phyloP scores from a whole-genome alignment of 2,797 vertebrate species.

The Scarus forsteni region DNA sequence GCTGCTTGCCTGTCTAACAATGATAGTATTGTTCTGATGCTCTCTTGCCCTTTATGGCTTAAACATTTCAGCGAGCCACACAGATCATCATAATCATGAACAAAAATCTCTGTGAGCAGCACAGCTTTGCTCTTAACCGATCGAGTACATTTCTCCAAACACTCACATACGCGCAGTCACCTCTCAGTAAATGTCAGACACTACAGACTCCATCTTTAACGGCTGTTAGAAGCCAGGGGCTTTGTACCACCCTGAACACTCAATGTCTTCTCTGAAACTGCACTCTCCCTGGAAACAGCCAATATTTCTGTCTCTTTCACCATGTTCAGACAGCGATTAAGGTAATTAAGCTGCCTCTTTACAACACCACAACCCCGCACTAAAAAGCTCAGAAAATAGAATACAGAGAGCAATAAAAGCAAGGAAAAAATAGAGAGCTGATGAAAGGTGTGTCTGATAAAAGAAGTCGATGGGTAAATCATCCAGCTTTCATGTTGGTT shows the following conservation, averaged over 20 bases:
- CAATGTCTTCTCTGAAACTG: slow-evolving; percentile 37
- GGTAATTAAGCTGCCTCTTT: slow-evolving; percentile 52
- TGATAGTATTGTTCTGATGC: neutral
- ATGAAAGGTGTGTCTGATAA: slow-evolving; percentile 29
- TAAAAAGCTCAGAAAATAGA: slow-evolving; percentile 15
- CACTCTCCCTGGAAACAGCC: slow-evolving; percentile 32
- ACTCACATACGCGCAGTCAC: neutral
- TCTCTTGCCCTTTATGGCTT: neutral
- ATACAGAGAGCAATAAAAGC: neutral
- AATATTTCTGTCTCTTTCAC: slow-evolving; percentile 30
- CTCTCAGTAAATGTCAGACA: slow-evolving; percentile 57
- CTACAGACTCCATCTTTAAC: slow-evolving; percentile 41
- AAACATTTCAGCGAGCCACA: neutral
- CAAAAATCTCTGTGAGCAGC: slow-evolving; percentile 4
- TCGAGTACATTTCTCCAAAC: slow-evolving; percentile 13
- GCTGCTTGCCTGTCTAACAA: slow-evolving; percentile 4
- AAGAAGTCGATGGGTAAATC: slow-evolving; percentile 21
- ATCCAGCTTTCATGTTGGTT: slow-evolving; percentile 14
- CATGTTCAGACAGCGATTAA: slow-evolving; percentile 35
- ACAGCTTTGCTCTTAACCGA: slow-evolving; percentile 32
- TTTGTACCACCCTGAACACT: slow-evolving; percentile 45
- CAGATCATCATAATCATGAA: slow-evolving; percentile 9
- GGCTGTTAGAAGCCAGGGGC: slow-evolving; percentile 24
- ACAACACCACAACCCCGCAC: slow-evolving; percentile 22
- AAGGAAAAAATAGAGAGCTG: neutral